phyloP scores from a whole-genome alignment of 1,140 invertebrate genomes.

The Drosophila bocqueti region DNA sequence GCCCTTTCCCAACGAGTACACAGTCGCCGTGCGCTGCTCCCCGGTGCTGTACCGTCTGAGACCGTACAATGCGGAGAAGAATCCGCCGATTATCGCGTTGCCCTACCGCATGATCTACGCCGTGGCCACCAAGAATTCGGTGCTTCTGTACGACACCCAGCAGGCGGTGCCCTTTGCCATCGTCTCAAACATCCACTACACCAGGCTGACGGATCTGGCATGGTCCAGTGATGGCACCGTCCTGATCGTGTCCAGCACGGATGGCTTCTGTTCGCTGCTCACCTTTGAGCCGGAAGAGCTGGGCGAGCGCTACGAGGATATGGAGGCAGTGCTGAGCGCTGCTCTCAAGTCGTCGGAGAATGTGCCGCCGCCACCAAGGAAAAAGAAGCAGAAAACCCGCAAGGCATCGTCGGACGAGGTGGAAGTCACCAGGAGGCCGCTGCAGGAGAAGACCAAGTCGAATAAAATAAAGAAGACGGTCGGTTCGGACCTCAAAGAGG shows the following conservation, averaged over 20 bases:
- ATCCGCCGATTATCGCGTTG: constrained; percentile 87
- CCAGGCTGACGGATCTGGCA: constrained; percentile 94
- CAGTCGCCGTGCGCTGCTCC: constrained; percentile 93
- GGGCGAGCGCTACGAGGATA: constrained; percentile 88
- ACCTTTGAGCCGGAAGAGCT: constrained; percentile 94
- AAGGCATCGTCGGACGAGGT: constrained; percentile 62
- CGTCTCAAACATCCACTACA: constrained; percentile 97
- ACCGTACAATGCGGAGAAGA: constrained; percentile 86
- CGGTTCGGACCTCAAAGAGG: constrained; percentile 5
- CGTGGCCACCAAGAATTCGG: constrained; percentile 93
- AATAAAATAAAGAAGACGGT: constrained; percentile 21
- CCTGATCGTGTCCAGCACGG: constrained; percentile 95
- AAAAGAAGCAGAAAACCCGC: constrained; percentile 43
- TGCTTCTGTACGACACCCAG: constrained; percentile 97
- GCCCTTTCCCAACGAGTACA: constrained; percentile 91
- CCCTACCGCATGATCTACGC: constrained; percentile 96
- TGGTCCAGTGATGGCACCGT: constrained; percentile 95
- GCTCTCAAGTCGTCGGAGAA: constrained; percentile 48
- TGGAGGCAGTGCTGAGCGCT: constrained; percentile 67
- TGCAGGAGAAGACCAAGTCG: constrained; percentile 55
- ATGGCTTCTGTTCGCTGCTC: constrained; percentile 97
- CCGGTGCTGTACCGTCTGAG: constrained; percentile 91
- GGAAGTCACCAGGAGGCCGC: constrained; percentile 22
- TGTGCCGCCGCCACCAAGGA: constrained; percentile 25
- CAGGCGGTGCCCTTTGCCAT: constrained; percentile 93